Base-by-base conservation (phyloP, 2,113 vertebrate species). In the Dipodomys spectabilis region DNA sequence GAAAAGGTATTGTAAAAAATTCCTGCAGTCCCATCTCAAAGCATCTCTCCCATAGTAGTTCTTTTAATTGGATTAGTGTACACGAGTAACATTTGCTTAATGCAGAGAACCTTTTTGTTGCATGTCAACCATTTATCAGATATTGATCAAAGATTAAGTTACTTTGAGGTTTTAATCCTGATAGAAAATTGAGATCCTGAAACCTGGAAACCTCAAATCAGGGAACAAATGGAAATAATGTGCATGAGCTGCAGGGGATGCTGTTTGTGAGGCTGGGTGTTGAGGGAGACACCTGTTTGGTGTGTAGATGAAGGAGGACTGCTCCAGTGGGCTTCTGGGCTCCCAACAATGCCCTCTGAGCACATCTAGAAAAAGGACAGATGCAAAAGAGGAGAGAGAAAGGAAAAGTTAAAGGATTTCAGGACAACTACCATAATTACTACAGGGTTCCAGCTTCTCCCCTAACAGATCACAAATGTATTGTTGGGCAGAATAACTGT, bases 151-250 rank as follows among this genome's bases (percentile, higher is more conserved):
- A 25, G 44, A 88, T n/a, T 84, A 91, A 27, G 13, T 45, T 32
- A 45, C 49, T 82, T 83, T 90, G 71, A 62, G 93, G 57, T 86
- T 77, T 92, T 88, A 78, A 88, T 86, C 64, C 72, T 45, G 12
- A 75, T 72, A 87, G 28, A 53, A 91, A 72, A 71, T 19, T 45
- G 3, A 91, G 4, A 80, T 49, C 28, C 25, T 49, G 44, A 88
- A 65, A 88, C 10, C 6, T 93, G 32, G 44, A 88, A 65, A 88
- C 10, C 6, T 93, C 82, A 88, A 28, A 39, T 49, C 32, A 90
- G 67, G 30, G 74, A 77, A 73, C 5, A 62, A 32, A 1, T 15
- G 23, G 30, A 80, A 7, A 68, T 16, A 79, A 86, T 6, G 9
- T 30, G 4, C 0, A 15, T 27, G 18, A 68, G 1, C 15, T 75